A percentile compares a stretch with the other conserved stretches of the same genome.
Conservation (phyloP, 2,113 vertebrate species). For the Ardeotis arabs region DNA sequence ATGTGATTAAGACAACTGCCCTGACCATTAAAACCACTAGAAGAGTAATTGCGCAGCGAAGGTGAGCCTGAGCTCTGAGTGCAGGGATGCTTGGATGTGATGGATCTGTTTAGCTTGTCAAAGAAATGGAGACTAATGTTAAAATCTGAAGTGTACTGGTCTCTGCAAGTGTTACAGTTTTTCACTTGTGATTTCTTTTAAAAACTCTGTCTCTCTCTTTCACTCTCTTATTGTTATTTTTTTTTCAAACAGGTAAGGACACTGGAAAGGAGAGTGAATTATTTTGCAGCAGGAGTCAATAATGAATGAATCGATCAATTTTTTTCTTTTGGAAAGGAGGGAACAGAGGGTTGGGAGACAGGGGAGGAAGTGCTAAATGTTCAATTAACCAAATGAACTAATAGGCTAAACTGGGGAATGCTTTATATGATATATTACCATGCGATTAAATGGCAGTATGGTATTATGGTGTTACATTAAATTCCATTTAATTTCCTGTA, state of each 20-base stretch:
- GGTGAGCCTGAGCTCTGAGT: not conserved
- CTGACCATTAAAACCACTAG: not conserved
- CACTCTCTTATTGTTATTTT: fast-evolving
- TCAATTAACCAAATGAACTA: conserved; percentile 13
- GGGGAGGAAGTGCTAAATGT: not conserved
- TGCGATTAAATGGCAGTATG: not conserved
- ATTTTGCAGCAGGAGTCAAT: not conserved
- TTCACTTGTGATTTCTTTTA: not conserved
- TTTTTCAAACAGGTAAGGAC: not conserved
- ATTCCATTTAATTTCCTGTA: not conserved
- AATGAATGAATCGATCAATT: not conserved
- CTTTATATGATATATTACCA: not conserved
- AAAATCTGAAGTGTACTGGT: not conserved
- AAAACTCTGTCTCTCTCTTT: not conserved
- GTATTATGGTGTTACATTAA: not conserved
- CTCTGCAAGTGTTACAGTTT: fast-evolving
- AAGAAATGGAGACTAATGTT: not conserved
- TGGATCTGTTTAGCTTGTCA: not conserved
- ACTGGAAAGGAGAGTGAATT: not conserved
- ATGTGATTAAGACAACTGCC: not conserved
- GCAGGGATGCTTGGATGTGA: not conserved
- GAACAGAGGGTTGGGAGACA: not conserved
- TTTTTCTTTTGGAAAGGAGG: not conserved
- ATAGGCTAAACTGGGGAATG: not conserved
- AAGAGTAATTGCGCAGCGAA: not conserved